A percentile compares a stretch with the other conserved stretches of the same genome.
Conservation (phyloP, 1,140 invertebrate species). For the Hydropsyche tenuis region DNA sequence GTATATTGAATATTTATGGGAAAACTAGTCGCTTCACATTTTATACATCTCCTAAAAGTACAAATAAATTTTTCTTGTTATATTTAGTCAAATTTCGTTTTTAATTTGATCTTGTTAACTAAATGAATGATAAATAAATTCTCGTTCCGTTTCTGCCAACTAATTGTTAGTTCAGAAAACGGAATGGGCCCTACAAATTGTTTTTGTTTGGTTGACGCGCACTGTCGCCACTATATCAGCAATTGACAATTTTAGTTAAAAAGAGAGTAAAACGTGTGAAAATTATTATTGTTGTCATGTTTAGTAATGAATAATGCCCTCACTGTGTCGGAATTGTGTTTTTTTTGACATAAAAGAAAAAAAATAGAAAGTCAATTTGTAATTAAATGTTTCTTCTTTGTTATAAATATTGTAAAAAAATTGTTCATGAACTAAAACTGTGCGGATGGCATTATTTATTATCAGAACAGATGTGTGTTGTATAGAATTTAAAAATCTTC, state of each 20-base stretch:
- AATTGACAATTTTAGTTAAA: constrained; percentile 36
- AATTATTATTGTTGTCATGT: constrained; percentile 42
- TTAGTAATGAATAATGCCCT: constrained; percentile 20
- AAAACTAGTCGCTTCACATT: constrained; percentile 64
- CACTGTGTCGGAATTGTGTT: background rate
- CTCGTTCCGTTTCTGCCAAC: background rate
- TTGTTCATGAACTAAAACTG: background rate
- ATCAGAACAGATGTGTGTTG: constrained; percentile 28
- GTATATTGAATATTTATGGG: constrained; percentile 19
- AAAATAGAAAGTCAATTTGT: constrained; percentile 3
- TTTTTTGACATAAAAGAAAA: background rate
- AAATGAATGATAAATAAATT: constrained; percentile 33
- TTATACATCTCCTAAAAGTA: constrained; percentile 66
- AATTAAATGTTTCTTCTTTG: background rate
- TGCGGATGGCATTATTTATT: constrained; percentile 9
- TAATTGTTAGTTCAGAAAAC: background rate
- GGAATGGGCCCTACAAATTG: constrained; percentile 21
- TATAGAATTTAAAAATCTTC: constrained; percentile 43
- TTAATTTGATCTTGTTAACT: constrained; percentile 50
- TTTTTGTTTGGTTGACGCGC: constrained; percentile 30
- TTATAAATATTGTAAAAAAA: background rate
- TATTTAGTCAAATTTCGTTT: constrained; percentile 67
- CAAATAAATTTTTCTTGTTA: constrained; percentile 63
- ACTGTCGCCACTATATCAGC: constrained; percentile 17
- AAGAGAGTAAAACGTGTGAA: constrained; percentile 22